phyloP scores from a whole-genome alignment of 2,113 vertebrate genomes.

The Gopherus evgoodei region DNA sequence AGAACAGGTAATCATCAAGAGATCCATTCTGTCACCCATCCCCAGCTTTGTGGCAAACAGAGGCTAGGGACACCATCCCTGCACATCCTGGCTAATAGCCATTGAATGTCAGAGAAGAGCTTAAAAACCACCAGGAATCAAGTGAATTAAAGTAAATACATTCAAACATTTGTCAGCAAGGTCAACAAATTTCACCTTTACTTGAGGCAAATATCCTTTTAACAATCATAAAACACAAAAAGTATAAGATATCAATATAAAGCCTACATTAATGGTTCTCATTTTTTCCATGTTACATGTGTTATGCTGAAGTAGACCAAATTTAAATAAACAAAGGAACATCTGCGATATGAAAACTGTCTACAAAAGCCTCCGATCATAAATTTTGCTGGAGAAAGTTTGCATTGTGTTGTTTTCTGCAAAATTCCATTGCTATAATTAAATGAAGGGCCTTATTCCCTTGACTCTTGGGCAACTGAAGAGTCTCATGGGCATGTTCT shows the following conservation, averaged over 20 bases:
- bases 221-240: not conserved
- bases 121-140: not conserved
- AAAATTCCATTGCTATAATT: not conserved
- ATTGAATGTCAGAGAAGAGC: constrained; percentile 12
- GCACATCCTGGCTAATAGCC: too few relatives aligned
- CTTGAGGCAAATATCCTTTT: not conserved
- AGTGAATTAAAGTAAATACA: not conserved
- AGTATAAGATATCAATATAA: not conserved
- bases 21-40: too few relatives aligned
- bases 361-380: not conserved
- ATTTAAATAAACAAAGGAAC: not conserved
- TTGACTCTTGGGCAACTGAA: not conserved
- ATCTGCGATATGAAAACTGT: not conserved
- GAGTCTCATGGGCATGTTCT: not conserved
- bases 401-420: not conserved
- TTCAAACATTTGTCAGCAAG: constrained; percentile 3
- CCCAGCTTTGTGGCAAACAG: too few relatives aligned
- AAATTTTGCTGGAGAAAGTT: not conserved
- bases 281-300: not conserved
- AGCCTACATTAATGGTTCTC: not conserved
- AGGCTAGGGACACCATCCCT: too few relatives aligned
- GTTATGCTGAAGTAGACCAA: not conserved
- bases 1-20: too few relatives aligned
- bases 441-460: not conserved
- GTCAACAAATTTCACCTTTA: constrained; percentile 11